Base-by-base conservation (phyloP, 2,113 vertebrate genomes). In the Athene noctua region DNA sequence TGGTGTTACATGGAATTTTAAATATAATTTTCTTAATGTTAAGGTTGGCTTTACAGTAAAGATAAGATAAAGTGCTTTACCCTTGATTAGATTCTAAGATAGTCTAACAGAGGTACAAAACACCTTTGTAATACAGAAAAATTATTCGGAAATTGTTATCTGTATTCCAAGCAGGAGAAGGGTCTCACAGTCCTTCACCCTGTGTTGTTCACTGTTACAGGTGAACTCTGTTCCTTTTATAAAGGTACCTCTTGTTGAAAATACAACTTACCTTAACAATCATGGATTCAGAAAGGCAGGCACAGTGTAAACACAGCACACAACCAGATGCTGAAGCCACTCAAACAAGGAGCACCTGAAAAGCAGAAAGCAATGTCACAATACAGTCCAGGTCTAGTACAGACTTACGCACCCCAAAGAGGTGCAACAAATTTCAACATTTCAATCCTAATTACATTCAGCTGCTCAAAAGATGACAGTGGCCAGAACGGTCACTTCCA, bases 291-390 rank as follows among this genome's bases (percentile, higher is more conserved):
- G 85, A 80, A 89, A 84, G 70, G 63, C 32, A 93, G 55, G 63
- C 12, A n/a, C 79, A 96, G 72, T 26, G 47, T 19, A 44, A 95
- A 80, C 79, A 88, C 40, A 67, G 92, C 70, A 57, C 91, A 93
- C 12, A 94, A n/a, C 34, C 71, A 96, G 70, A 96, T 32, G 34
- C 83, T 4, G 13, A 91, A 96, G 47, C 78, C 2, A 2, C 61
- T 86, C 58, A 91, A 40, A 88, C 61, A 80, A 32, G 78, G 27
- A 81, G 80, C 89, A 71, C 94, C 97, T 98, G 82, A 65, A 88
- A 96, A 92, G 38, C 71, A 95, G 52, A 86, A 82, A 66, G 21
- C 7, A 42, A 10, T 32, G 59, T 57, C 59, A 82, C 0, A 0
- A 44, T 7, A 58, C 47, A 83, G 51, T 49, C 44, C 83, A 71